A percentile compares a stretch with the other conserved stretches of the same genome.
Conservation (phyloP, 1,140 invertebrate species). For the Drosophila saltans region DNA sequence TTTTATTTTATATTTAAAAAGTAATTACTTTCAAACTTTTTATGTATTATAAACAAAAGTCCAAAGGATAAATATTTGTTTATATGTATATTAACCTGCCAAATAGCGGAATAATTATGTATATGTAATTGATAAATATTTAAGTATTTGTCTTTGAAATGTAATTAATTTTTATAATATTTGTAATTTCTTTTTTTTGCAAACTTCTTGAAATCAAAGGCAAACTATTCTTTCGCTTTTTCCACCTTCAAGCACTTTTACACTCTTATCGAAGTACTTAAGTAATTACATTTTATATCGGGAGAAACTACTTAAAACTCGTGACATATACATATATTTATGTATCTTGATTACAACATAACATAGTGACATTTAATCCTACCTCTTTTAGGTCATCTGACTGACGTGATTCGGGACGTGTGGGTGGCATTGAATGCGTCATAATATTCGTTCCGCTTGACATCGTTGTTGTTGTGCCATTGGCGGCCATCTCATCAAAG, state of each 20-base stretch:
- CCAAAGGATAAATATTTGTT: too few species aligned
- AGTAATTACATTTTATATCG: not conserved
- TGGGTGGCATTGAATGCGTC: slow-evolving; percentile 88
- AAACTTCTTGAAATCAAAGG: too few species aligned
- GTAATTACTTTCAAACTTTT: too few species aligned
- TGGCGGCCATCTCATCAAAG: slow-evolving; percentile 81
- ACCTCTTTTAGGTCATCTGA: slow-evolving; percentile 83
- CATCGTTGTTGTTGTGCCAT: not conserved
- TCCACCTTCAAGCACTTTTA: not conserved
- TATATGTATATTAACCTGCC: too few species aligned
- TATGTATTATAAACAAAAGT: too few species aligned
- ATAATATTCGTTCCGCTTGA: slow-evolving; percentile 8
- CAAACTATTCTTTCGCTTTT: too few species aligned
- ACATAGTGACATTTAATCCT: slow-evolving; percentile 5
- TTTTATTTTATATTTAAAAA: too few species aligned
- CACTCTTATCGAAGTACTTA: not conserved
- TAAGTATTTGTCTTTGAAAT: too few species aligned
- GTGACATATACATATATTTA: not conserved
- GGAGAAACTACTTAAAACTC: not conserved
- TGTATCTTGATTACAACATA: not conserved
- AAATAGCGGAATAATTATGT: too few species aligned
- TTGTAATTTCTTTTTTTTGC: too few species aligned
- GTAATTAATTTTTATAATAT: too few species aligned
- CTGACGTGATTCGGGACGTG: slow-evolving; percentile 85
- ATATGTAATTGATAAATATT: too few species aligned